Conservation (phyloP, 30 jellyfish, hydroid and myxozoan genomes). For the Aurelia aurita region DNA sequence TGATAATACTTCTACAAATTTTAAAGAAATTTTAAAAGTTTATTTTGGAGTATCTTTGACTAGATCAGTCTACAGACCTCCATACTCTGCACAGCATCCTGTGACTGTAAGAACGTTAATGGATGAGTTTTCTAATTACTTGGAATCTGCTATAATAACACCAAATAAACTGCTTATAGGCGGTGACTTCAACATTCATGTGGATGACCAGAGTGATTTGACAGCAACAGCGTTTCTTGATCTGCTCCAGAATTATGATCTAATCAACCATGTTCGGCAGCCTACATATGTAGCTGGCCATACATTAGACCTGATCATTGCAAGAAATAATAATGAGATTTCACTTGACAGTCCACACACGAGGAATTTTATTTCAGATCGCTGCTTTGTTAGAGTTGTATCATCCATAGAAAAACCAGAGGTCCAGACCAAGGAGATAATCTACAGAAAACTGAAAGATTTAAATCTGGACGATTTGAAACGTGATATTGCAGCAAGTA, state of each 20-base stretch:
- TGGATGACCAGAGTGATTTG: not conserved
- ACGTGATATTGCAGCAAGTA: no score
- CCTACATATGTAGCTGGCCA: not conserved
- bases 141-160: not conserved
- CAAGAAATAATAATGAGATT: not conserved
- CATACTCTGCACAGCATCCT: constrained; percentile 49
- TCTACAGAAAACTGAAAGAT: constrained; percentile 31
- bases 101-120: not conserved
- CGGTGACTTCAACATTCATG: no score
- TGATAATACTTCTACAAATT: no score
- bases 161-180: not conserved
- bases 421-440: constrained; percentile 2
- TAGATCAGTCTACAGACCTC: constrained; percentile 58
- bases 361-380: not conserved
- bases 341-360: constrained; percentile 5
- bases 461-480: constrained; percentile 6
- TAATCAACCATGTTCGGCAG: constrained; percentile 1
- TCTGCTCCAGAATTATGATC: not conserved
- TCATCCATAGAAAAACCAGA: not conserved
- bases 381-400: not conserved
- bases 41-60: no score
- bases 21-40: no score
- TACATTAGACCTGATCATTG: not conserved
- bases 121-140: not conserved
- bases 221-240: not conserved